phyloP scores from a whole-genome alignment of 2,113 vertebrate species.

The Salvelinus namaycush region DNA sequence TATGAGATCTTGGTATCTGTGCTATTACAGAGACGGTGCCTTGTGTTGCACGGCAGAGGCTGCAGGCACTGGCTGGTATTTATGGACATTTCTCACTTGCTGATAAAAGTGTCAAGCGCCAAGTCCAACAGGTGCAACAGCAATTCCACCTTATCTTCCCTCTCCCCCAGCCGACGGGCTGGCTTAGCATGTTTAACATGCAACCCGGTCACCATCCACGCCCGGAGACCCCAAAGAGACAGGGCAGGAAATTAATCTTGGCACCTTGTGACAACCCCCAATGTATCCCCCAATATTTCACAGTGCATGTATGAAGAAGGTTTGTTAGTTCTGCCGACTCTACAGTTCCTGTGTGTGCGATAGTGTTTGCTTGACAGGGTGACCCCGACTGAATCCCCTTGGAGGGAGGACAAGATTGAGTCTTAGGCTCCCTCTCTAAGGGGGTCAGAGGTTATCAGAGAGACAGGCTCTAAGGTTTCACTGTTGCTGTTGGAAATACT shows the following conservation, averaged over 20 bases:
- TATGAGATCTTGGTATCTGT: neutral
- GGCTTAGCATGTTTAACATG: slow-evolving; percentile 32
- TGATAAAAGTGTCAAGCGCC: slow-evolving; percentile 42
- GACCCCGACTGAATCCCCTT: neutral
- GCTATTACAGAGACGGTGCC: neutral
- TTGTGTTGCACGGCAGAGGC: slow-evolving; percentile 9
- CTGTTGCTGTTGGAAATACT: neutral
- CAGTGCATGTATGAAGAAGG: neutral
- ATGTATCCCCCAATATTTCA: neutral
- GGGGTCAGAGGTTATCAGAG: neutral
- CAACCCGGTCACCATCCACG: slow-evolving; percentile 12
- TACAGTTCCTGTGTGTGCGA: neutral
- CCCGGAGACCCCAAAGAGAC: neutral
- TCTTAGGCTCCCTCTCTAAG: neutral
- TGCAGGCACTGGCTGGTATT: slow-evolving; percentile 22
- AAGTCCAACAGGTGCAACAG: slow-evolving; percentile 29
- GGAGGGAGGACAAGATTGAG: neutral
- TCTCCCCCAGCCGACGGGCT: slow-evolving; percentile 11
- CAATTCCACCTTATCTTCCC: slow-evolving; percentile 33
- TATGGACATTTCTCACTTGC: slow-evolving; percentile 32
- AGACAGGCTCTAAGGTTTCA: neutral
- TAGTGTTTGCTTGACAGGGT: slow-evolving; percentile 2
- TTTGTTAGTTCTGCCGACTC: neutral
- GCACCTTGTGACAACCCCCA: neutral
- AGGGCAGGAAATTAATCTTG: neutral